phyloP scores from a whole-genome alignment of 2,888 invertebrate species.

The Bruchidius siliquastri region DNA sequence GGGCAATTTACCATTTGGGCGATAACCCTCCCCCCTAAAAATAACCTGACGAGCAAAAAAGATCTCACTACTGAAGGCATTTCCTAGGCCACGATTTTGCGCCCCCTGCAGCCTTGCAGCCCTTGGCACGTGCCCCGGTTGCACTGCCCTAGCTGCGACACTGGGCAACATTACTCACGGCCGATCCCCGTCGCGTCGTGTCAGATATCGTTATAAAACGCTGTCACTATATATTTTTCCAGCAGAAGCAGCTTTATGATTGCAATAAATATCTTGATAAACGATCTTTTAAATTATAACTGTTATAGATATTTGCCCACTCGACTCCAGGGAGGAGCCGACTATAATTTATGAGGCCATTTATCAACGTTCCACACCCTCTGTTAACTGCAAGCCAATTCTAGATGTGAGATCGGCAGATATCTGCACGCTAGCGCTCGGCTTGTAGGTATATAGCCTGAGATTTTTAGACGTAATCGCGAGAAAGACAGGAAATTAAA shows the following conservation, averaged over 20 bases:
- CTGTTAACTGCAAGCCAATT: slow-evolving; percentile 53
- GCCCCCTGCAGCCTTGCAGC: no score
- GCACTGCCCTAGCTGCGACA: no score
- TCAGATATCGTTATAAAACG: slow-evolving; percentile 33
- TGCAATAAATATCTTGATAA: slow-evolving; percentile 50
- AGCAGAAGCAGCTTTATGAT: slow-evolving; percentile 43
- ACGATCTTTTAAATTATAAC: slow-evolving; percentile 51
- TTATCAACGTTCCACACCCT: slow-evolving; percentile 52
- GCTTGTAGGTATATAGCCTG: slow-evolving; percentile 7
- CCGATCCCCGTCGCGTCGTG: neutral
- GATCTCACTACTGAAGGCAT: no score
- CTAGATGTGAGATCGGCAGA: slow-evolving; percentile 50
- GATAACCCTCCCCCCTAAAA: no score
- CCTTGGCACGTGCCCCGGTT: no score
- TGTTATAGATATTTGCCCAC: slow-evolving; percentile 51
- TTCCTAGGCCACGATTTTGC: no score
- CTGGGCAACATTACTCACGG: neutral
- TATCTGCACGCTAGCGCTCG: slow-evolving; percentile 13
- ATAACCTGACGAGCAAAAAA: no score
- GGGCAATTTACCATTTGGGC: no score
- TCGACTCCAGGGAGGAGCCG: slow-evolving; percentile 49
- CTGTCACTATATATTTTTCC: slow-evolving; percentile 29
- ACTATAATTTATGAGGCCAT: slow-evolving; percentile 49
- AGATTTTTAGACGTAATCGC: neutral
- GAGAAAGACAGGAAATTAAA: neutral